Evolutionary conservation across 2,797 vertebrate genomes (phyloP).

Genomic region (Neosilurus mollespiculum): DNA sequence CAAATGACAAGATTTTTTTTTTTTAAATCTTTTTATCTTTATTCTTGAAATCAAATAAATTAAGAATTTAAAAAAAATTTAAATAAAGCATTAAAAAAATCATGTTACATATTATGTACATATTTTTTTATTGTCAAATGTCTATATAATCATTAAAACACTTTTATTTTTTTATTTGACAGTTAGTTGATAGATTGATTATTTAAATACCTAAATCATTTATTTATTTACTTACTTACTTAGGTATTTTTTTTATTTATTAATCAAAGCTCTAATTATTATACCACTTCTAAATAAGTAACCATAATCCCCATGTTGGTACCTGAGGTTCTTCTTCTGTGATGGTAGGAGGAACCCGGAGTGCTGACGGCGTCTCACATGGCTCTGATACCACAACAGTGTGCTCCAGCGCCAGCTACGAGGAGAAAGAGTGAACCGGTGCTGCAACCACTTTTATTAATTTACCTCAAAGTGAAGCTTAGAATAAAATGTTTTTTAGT

Average conservation of each 20-base stretch:
- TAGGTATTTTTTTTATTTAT: not conserved
- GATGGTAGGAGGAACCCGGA: conserved; percentile 38
- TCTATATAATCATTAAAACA: not conserved
- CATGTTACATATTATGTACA: no score
- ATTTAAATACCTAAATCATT: no score
- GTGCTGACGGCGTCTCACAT: conserved; percentile 4
- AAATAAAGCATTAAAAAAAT: no score
- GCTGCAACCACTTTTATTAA: no score
- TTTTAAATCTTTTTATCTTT: no score
- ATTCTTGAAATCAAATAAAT: no score
- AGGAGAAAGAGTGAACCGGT: not conserved
- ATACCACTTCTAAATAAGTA: not conserved
- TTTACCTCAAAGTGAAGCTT: not conserved
- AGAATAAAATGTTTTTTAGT: not conserved
- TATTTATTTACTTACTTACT: not conserved
- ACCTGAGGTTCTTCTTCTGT: conserved; percentile 59
- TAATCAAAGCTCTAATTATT: not conserved
- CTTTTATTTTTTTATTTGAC: not conserved
- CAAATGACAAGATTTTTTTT: not conserved
- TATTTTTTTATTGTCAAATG: not conserved
- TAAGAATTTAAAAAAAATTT: no score
- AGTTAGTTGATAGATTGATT: no score
- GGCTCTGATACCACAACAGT: conserved; percentile 32
- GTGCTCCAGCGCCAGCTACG: conserved; percentile 45
- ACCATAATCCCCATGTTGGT: not conserved